Evolutionary conservation across 2,888 invertebrate genomes (phyloP), one percentile per base, ranked within the genome.

Genomic region (Lasioglossum marginatum): DNA sequence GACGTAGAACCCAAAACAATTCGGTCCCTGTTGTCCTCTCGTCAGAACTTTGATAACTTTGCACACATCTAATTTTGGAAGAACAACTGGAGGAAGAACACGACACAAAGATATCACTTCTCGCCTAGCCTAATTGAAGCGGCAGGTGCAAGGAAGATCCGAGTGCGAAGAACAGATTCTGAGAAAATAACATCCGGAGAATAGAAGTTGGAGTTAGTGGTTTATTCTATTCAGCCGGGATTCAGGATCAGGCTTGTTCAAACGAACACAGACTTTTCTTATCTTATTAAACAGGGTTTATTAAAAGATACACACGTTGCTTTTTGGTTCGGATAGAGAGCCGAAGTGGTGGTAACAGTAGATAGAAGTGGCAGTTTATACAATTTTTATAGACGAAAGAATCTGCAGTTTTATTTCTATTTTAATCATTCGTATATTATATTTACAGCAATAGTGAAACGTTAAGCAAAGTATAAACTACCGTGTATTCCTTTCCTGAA

Each of bases 181-280:
- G 23, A n/a, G 57, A 57, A 52, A 52, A 57, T n/a, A n/a, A 57
- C 57, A n/a, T 57, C n/a, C 57, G n/a, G n/a, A n/a, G n/a, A 57
- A 57, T 57, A n/a, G n/a, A n/a, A n/a, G 45, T 45, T 45, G 3
- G 14, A 16, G 45, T 14, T 45, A 45, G 16, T 19, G 45, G 45
- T 19, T 48, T 48, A 48, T 48, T 48, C 16, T 48, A 19, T 48
- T 19, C 45, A 19, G 19, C 19, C 19, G 45, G 5, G 19, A 48
- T 16, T 48, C 4, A 0, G 45, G 19, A 48, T 19, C 45, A 48
- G 45, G 19, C 45, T 48, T 48, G 45, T 48, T 19, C 45, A 16
- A 19, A 4, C 45, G 4, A 19, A 19, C 45, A 19, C 45, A 19
- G 45, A 5, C 45, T 5, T 48, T 48, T 8, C 37, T 0, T 48